Evolutionary conservation across 2,888 invertebrate genomes (phyloP), one percentile per base, ranked within the genome.

Genomic region (Caenorhabditis imperialis): DNA sequence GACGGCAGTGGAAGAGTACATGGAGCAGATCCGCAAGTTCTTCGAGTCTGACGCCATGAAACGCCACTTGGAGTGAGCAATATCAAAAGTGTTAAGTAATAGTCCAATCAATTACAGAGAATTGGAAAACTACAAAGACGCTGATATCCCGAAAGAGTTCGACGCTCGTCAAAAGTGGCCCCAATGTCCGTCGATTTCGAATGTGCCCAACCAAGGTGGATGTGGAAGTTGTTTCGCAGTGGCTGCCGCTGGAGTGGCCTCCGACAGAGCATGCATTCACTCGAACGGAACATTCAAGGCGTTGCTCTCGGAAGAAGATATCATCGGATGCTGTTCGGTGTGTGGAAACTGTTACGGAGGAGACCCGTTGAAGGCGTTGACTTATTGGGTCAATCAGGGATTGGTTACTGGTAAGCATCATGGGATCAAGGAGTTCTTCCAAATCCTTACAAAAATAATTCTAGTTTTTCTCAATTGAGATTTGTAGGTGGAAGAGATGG

Each of bases 161-260:
- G 88, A 87, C 53, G 81, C 87, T 16, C 79, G 88, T 12, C 72
- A 79, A 7, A 83, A 85, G 61, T 87, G 88, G 88, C 83, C 88
- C 3, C 71, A 82, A 23, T 87, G 88, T 69, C 81, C 84, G 4
- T 80, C 84, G 10, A 82, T 87, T 25, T 77, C 79, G 18, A 71
- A 83, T 53, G 83, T 87, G 8, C 84, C 84, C 18, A 86, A 87
- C 61, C 88, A 87, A 65, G 88, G 88, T 16, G 88, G 86, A 25
- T 87, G 88, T 70, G 88, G 88, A 12, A 82, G 84, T 40, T 87
- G 88, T 72, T 87, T 83, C 70, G 87, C 88, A 1, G 86, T 87
- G 0, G 81, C 88, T 8, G 79, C 88, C 18, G 83, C 85, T 42
- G 83, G 83, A 3, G 87, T 88, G 3, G 86, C 87, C 6, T 84